Percentiles rank a stretch among this genome's conserved stretches.
Evolutionary conservation across 2,797 vertebrate species (phyloP).

Genomic region (Pipistrellus pygmaeus): DNA sequence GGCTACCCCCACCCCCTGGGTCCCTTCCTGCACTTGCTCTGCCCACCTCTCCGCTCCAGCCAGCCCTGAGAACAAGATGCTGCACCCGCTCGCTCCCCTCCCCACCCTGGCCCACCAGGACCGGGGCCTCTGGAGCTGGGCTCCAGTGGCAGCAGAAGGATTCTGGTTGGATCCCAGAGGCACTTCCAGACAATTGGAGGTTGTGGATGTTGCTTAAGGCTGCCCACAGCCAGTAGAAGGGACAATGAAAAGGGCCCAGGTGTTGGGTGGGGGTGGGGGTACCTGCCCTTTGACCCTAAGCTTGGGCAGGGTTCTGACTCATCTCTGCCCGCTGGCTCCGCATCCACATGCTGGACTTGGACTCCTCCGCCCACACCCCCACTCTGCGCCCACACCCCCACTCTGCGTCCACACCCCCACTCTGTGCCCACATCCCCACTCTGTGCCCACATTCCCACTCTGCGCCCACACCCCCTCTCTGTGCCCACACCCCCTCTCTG

Average conservation of each 20-base stretch:
- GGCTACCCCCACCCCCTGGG: not conserved
- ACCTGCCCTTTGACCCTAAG: not conserved
- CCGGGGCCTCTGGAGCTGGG: not conserved
- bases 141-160: not conserved
- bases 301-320: not conserved
- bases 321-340: no score
- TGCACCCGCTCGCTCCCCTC: not conserved
- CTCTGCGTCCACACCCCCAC: accelerated
- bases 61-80: not conserved
- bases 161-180: conserved; percentile 33
- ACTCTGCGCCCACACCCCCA: accelerated
- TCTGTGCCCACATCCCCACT: no score
- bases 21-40: conserved; percentile 17
- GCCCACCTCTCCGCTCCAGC: conserved; percentile 47
- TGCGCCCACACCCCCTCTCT: accelerated
- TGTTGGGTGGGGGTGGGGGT: no score
- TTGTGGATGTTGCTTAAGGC: not conserved
- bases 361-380: not conserved
- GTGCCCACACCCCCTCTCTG: accelerated
- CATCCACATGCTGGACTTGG: not conserved
- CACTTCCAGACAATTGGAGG: not conserved
- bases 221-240: not conserved
- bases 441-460: accelerated
- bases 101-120: not conserved
- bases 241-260: not conserved